Evolutionary conservation across 2,113 vertebrate species (phyloP).

Genomic region (Micromys minutus): DNA sequence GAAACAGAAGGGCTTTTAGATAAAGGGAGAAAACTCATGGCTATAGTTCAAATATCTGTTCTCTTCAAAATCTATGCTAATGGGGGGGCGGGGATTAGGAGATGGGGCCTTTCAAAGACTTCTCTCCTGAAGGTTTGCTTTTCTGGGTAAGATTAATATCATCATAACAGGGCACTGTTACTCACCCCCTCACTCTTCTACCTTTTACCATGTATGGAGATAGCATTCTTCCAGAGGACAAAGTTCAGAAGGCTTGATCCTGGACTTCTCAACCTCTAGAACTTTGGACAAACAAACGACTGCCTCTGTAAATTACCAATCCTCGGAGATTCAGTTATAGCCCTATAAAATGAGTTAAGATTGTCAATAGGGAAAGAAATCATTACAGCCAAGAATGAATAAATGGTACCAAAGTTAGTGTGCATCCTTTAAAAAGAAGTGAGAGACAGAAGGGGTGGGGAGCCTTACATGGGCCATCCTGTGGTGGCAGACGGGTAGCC

Average conservation of each 20-base stretch:
- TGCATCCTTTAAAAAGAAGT: background rate
- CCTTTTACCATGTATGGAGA: background rate
- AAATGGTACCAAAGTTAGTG: background rate
- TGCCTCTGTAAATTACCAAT: background rate
- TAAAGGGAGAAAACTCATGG: background rate
- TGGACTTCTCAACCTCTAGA: background rate
- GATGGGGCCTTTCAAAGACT: background rate
- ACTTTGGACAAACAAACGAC: background rate
- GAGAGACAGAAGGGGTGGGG: background rate
- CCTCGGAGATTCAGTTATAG: background rate
- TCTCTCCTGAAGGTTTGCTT: background rate
- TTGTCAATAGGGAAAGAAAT: background rate
- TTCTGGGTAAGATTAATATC: background rate
- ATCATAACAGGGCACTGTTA: background rate
- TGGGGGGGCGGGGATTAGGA: too few species aligned
- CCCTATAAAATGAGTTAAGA: background rate
- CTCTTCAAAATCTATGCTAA: background rate
- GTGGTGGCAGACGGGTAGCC: background rate
- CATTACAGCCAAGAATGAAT: background rate
- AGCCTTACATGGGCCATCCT: background rate
- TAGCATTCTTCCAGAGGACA: background rate
- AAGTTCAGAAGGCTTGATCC: background rate
- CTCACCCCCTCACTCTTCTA: too few species aligned
- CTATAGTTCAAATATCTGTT: background rate
- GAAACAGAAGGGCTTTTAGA: background rate